phyloP scores from a whole-genome alignment of 2,113 vertebrate genomes.

The Galemys pyrenaicus region DNA sequence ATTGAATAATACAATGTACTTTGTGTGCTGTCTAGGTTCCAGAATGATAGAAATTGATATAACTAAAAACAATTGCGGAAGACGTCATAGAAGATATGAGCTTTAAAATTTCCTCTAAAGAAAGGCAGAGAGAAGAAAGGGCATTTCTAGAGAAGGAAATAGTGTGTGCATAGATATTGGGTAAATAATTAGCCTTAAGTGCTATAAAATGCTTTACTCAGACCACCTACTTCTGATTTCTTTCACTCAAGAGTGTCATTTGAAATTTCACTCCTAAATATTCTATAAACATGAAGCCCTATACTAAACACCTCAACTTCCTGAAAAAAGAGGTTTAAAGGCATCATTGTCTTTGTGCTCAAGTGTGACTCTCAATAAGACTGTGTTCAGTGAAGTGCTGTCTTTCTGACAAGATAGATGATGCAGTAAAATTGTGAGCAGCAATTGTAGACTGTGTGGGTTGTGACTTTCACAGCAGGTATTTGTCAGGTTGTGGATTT shows the following conservation, averaged over 20 bases:
- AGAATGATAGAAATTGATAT: neutral
- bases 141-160: neutral
- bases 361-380: neutral
- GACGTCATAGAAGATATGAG: neutral
- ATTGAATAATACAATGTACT: neutral
- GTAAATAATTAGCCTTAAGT: neutral
- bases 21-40: neutral
- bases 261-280: neutral
- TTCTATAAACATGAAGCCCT: constrained; percentile 52
- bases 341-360: constrained; percentile 29
- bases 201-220: neutral
- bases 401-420: constrained; percentile 50
- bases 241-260: neutral
- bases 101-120: neutral
- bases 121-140: neutral
- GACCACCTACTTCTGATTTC: neutral
- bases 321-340: constrained; percentile 18
- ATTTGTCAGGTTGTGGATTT: constrained; percentile 50
- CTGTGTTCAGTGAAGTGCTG: neutral
- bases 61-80: neutral
- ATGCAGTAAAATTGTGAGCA: neutral
- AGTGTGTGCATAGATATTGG: neutral
- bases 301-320: neutral
- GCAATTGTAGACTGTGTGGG: neutral
- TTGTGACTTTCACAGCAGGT: constrained; percentile 8